Conservation (phyloP, 2,888 invertebrate species). For the Lysandra bellargus region DNA sequence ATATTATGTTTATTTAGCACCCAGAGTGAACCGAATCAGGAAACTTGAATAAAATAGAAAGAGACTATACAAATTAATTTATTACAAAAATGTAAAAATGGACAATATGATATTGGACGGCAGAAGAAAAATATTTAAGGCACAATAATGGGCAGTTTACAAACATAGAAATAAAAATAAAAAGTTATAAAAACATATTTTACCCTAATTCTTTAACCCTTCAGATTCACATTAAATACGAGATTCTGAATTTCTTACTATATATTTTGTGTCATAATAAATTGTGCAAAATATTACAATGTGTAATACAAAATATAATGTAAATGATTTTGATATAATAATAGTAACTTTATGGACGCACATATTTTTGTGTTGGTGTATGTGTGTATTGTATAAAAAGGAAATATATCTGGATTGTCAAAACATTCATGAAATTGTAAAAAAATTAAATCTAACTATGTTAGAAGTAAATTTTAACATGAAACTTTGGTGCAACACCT, state of each 20-base stretch:
- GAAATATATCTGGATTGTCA: neutral
- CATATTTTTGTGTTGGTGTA: no score
- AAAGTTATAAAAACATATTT: neutral
- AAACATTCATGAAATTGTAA: neutral
- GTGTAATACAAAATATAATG: no score
- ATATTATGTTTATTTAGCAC: neutral
- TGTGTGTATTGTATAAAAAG: no score
- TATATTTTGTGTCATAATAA: neutral
- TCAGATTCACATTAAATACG: neutral
- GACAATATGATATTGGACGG: conserved; percentile 7
- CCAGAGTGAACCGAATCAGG: neutral
- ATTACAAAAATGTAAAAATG: conserved; percentile 13
- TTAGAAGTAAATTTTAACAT: neutral
- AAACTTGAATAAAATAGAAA: neutral
- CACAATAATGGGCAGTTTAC: conserved; percentile 10
- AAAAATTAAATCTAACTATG: neutral
- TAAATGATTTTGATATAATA: neutral
- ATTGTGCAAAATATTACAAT: neutral
- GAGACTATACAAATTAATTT: conserved; percentile 11
- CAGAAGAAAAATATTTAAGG: neutral
- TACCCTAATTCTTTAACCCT: neutral
- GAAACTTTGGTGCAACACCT: neutral
- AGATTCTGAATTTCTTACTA: neutral
- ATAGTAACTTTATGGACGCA: neutral
- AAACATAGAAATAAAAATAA: neutral